Evolutionary conservation across 2,113 vertebrate genomes (phyloP), one percentile per base, ranked within the genome.

Genomic region (Tinamus guttatus): DNA sequence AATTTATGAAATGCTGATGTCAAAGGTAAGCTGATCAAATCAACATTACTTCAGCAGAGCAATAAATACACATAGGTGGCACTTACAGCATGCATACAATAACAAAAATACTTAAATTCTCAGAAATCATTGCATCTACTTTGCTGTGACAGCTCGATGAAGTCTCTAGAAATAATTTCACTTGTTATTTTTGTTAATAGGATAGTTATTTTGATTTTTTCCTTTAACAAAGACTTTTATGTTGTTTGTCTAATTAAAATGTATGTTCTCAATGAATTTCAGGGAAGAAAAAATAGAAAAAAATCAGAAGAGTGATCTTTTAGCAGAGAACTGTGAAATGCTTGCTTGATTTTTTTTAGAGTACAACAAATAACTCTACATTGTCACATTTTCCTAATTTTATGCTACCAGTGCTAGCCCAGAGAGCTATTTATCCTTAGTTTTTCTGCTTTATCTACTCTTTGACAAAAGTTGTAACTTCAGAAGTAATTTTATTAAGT

Each of bases 1-100:
- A 89, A 89, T 95, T 94, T 87, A 68, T 73, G 92, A 92, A 96
- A 94, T 24, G 78, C 62, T 81, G 40, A 63, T 79, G 85, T 83
- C 86, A 96, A 93, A 93, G 79, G 79, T 92, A 85, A 89, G 45
- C 38, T 85, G 77, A 81, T 84, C 82, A 94, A 91, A 87, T 71
- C n/a, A 43, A 90, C 52, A 56, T 85, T 63, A 80, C 97, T 94
- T 93, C 93, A 95, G 60, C 62, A 59, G 76, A 64, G 75, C 49
- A 83, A 74, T 85, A 94, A 93, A 90, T 80, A 52, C 10, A 22
- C 2, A 2, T 63, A 52, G 75, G 47, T 79, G 71, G 24, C 86
- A 88, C 56, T 68, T 92, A 32, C 24, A 89, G 41, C 43, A 32
- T 84, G 76, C 75, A 87, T 74, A 65, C 70, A 83, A 54, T 77